Percentiles rank a stretch among this genome's conserved stretches.
phyloP scores from a whole-genome alignment of 2,113 vertebrate species.

The Eulemur macaco region DNA sequence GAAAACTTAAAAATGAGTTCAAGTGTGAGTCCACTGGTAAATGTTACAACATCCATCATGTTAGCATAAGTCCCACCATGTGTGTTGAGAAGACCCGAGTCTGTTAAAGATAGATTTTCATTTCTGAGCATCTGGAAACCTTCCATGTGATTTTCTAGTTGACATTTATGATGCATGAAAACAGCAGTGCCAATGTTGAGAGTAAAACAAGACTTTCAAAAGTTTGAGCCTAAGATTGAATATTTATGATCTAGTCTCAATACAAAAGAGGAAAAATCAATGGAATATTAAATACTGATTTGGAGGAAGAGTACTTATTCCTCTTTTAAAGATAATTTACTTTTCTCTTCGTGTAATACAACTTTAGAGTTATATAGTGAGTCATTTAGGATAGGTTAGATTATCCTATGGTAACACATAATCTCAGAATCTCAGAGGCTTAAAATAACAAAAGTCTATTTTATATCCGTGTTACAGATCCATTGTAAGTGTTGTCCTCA shows the following conservation, averaged over 20 bases:
- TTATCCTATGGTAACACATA: background rate
- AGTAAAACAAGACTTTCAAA: background rate
- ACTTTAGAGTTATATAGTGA: background rate
- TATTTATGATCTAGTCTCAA: background rate
- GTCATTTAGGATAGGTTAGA: background rate
- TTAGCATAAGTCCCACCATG: background rate
- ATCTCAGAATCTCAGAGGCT: background rate
- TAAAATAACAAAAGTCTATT: background rate
- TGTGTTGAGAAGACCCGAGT: background rate
- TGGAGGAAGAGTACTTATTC: background rate
- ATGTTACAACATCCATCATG: background rate
- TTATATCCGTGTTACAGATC: background rate
- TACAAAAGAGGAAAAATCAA: background rate
- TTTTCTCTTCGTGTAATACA: constrained; percentile 4
- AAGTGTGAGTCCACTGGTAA: background rate
- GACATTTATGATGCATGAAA: background rate
- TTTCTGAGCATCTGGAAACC: background rate
- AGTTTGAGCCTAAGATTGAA: background rate
- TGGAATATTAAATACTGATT: background rate
- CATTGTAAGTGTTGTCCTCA: background rate
- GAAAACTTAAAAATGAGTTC: constrained; percentile 24
- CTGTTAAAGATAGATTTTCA: background rate
- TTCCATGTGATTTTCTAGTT: background rate
- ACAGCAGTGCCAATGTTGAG: background rate
- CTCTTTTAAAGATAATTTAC: constrained; percentile 24